A percentile compares a stretch with the other conserved stretches of the same genome.
Evolutionary conservation across 2,797 vertebrate species (phyloP).

Genomic region (Orestias chungarensis): DNA sequence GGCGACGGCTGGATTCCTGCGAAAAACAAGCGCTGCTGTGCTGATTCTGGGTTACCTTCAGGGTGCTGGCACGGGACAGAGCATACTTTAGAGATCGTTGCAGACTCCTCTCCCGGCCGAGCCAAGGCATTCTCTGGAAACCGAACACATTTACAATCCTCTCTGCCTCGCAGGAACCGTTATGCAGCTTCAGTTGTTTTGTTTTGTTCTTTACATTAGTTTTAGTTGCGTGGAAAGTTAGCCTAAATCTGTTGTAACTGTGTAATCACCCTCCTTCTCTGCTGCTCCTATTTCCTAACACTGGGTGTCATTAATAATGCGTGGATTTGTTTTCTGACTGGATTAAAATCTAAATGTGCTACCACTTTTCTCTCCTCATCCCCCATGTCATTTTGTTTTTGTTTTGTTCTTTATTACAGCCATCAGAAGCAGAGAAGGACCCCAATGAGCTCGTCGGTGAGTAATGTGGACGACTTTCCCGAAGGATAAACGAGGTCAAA

Average conservation of each 20-base stretch:
- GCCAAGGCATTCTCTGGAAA: conserved; percentile 37
- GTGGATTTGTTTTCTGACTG: conserved; percentile 11
- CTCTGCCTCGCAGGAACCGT: conserved; percentile 19
- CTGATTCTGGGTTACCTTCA: conserved; percentile 60
- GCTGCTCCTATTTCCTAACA: neutral
- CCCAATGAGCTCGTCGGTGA: conserved; percentile 96
- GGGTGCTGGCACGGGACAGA: conserved; percentile 58
- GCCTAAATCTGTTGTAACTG: neutral
- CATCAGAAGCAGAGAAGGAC: conserved; percentile 87
- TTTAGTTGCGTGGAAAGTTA: neutral
- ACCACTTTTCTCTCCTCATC: conserved; percentile 17
- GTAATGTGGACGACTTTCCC: conserved; percentile 52
- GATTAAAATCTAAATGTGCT: conserved; percentile 27
- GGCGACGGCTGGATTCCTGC: conserved; percentile 54
- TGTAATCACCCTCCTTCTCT: conserved; percentile 7
- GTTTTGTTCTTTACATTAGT: conserved; percentile 2
- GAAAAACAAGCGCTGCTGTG: conserved; percentile 71
- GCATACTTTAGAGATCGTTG: conserved; percentile 56
- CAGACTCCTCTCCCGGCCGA: conserved; percentile 34
- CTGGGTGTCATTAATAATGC: neutral
- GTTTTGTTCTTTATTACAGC: conserved; percentile 63
- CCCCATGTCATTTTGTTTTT: neutral
- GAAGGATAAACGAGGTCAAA: neutral
- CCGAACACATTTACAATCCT: conserved; percentile 37
- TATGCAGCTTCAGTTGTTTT: conserved; percentile 38